phyloP scores from a whole-genome alignment of 2,797 vertebrate genomes.

The Urocyon cinereoargenteus region DNA sequence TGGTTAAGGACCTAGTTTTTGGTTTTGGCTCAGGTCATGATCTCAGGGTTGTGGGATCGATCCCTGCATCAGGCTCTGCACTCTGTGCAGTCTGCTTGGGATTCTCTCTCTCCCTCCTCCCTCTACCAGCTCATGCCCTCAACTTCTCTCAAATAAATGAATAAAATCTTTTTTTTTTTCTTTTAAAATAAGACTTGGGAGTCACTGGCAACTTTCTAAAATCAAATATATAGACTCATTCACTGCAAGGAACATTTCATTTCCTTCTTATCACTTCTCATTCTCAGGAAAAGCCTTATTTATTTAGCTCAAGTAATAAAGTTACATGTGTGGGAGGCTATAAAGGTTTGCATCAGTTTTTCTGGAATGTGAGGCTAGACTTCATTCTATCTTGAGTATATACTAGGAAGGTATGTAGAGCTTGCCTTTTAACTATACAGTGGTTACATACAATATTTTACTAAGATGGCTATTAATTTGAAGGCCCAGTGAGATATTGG shows the following conservation, averaged over 20 bases:
- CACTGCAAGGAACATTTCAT: background rate
- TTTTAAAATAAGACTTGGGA: background rate
- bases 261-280: background rate
- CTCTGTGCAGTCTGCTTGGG: background rate
- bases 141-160: background rate
- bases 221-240: background rate
- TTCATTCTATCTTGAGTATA: background rate
- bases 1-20: background rate
- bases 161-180: background rate
- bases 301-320: background rate
- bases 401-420: background rate
- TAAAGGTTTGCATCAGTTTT: background rate
- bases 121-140: background rate
- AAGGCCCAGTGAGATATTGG: background rate
- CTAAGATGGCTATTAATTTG: background rate
- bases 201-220: background rate
- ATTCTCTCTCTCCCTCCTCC: background rate
- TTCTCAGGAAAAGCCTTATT: background rate
- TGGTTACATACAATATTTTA: background rate
- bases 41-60: background rate
- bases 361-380: background rate
- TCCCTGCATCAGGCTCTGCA: background rate
- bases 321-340: background rate
- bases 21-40: background rate
- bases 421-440: background rate